Base-by-base conservation (phyloP, 1,140 invertebrate species). In the Meteorus sp. region DNA sequence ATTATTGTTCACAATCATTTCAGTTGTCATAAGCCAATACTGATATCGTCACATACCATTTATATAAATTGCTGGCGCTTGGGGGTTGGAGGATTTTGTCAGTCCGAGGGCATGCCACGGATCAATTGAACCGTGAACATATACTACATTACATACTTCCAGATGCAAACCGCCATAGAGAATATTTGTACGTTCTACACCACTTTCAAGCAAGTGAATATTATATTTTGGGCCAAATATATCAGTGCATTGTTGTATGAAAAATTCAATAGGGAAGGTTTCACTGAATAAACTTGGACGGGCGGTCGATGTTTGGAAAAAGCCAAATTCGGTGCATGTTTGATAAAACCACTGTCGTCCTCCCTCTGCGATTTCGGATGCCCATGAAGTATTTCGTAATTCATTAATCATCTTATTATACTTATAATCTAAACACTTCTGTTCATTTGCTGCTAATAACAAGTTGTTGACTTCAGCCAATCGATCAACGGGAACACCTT, bases 281-380 rank as follows among this genome's bases (percentile, higher is more conserved):
- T 88, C 79, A 0, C 92, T 89, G 72, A 97, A 97, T 9, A 91
- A 84, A 65, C 89, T 85, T 0, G 85, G 78, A 22, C 83, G 79
- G 2, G 84, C 84, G 9, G 88, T 86, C 0, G 94, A 94, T 0
- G 92, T 93, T 82, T 97, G 94, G 77, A 89, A 97, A 71, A 94
- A 97, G 19, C 94, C 95, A 77, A 97, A 98, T 75, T 98, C 94
- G 13, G 90, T 93, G 73, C 95, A 98, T 0, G 94, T 96, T 76
- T 97, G 94, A 72, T 95, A 97, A n/a, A 85, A 89, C 94, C 94
- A 97, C 70, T 94, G 91, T 0, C 92, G 85, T 59, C 83, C 86
- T 73, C 87, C 88, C 76, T 87, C 83, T 2, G 82, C 74, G 45
- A 67, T 70, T 44, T 83, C 77, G 19, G 80, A 82, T n/a, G 81